Evolutionary conservation across 2,113 vertebrate species (phyloP), one percentile per base, ranked within the genome.

Genomic region (Corydoras sp.): DNA sequence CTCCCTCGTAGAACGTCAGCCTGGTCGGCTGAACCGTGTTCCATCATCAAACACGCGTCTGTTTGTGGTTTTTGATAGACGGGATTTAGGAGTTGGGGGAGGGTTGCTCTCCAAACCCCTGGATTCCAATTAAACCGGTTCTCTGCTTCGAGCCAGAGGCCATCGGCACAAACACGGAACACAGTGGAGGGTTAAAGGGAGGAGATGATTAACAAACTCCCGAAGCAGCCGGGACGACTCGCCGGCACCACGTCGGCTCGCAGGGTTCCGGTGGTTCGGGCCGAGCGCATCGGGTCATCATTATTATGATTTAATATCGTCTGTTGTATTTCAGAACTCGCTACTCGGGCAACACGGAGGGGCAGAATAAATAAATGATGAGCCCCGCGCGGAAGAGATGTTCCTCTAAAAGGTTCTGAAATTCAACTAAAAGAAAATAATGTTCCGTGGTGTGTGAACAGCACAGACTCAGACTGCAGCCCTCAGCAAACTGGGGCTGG

Each of bases 51-150:
- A 90, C 65, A 79, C 76, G 80, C 85, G 84, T 84, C 88, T 89
- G 87, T 81, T 85, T 79, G 61, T 48, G 53, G 81, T 84, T 68
- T 81, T 15, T 29, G n/a, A 58, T n/a, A 13, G 13, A 14, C 9
- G 65, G 53, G 32, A 31, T 43, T 83, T 80, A 81, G 35, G 35
- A 43, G 35, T 43, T 43, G 85, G 83, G 77, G 81, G 85, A 84
- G 85, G 61, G 76, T 81, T 76, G 32, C 80, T 71, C 83, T 82
- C 76, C 78, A 89, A 87, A 86, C 88, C 90, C 91, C 87, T 86
- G 84, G 89, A 83, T 86, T 91, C 86, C 86, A 88, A 88, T 89
- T 89, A 92, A 87, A 89, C 78, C 56, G 80, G 81, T 84, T 86
- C 58, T 81, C 84, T 80, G 79, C 83, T 81, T 76, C 81, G 12